Base-by-base conservation (phyloP, 2,888 invertebrate species). In the Selenia dentaria region DNA sequence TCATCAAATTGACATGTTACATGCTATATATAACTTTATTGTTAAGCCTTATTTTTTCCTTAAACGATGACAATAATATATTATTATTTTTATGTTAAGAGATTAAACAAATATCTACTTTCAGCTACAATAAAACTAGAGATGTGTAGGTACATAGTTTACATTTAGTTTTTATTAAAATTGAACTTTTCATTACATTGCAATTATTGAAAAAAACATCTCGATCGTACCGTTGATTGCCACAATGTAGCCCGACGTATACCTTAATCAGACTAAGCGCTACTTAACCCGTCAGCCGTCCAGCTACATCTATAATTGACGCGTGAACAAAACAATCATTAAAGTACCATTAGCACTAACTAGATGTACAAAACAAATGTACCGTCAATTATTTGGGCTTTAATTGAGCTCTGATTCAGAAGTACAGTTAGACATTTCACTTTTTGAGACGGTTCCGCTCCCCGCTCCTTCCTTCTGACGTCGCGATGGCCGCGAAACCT, bases 401-500 rank as follows among this genome's bases (percentile, higher is more conserved):
- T 41, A 48, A 48, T 41, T 34, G 31, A 26, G 22, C 40, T 54
- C 59, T 59, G 55, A 60, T 49, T 59, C 57, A 57, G 43, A 55
- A 45, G 62, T 70, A 81, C 83, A 69, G 82, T 80, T 82, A 80
- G 68, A 73, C 54, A 69, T 88, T 88, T 88, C 88, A 88, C 88
- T 88, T 88, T 87, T 86, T 72, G 81, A 80, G 80, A 77, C 76
- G 68, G 54, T 45, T 53, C 55, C 51, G 55, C 51, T 51, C 64
- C 65, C 55, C 63, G 58, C 50, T 50, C 42, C 61, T 41, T 41
- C 46, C 14, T 8, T 35, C 52, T 48, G 55, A 46, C 54, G 45
- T 57, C 58, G 57, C 56, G 29, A 42, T 69, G 86, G 54, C 88
- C 85, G 74, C 75, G 74, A 86, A 84, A 87, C 87, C 85, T 77